Evolutionary conservation across 2,113 vertebrate genomes (phyloP).

Genomic region (Nothobranchius kuhntae): DNA sequence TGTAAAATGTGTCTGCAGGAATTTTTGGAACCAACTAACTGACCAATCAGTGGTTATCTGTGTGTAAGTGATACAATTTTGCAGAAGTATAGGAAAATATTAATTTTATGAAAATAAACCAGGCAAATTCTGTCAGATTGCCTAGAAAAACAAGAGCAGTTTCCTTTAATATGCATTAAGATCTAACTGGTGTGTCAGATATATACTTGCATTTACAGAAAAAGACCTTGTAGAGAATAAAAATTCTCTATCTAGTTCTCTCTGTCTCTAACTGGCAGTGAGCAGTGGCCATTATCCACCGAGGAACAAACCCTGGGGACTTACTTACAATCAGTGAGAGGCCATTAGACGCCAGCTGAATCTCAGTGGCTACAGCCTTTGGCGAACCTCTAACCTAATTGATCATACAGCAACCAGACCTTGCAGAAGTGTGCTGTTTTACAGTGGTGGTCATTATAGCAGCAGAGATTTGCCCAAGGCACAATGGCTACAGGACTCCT

Average conservation of each 20-base stretch:
- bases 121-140: no score
- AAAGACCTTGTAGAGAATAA: neutral
- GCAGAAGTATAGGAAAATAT: no score
- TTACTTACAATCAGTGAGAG: slow-evolving; percentile 34
- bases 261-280: slow-evolving; percentile 18
- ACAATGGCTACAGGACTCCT: slow-evolving; percentile 3
- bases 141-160: no score
- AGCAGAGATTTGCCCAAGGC: slow-evolving; percentile 21
- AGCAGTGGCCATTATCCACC: slow-evolving; percentile 31
- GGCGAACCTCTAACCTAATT: slow-evolving; percentile 41
- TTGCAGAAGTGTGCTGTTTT: slow-evolving; percentile 14
- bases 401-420: slow-evolving; percentile 46
- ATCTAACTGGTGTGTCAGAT: no score
- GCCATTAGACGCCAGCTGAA: slow-evolving; percentile 56
- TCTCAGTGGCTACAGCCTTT: slow-evolving; percentile 43
- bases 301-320: slow-evolving; percentile 22
- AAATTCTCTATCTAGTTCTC: neutral
- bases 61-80: no score
- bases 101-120: no score
- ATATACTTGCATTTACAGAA: no score
- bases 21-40: no score
- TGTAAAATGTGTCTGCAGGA: no score
- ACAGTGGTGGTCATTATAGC: slow-evolving; percentile 48
- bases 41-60: no score
- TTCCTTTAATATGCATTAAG: no score